phyloP scores from a whole-genome alignment of 37 sponge, comb jelly and placozoan species.

The Lycopodina hypogea region DNA sequence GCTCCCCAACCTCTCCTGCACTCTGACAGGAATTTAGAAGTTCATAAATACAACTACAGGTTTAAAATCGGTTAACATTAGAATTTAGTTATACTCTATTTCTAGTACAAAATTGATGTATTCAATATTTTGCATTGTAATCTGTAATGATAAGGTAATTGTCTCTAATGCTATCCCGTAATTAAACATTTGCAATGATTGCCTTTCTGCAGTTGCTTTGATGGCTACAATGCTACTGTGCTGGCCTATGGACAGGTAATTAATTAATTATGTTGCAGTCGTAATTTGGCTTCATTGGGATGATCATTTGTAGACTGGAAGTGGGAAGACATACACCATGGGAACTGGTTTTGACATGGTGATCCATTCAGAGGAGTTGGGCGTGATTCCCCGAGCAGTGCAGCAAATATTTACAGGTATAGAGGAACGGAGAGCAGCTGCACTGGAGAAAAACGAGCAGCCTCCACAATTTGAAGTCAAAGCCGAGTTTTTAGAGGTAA shows the following conservation, averaged over 20 bases:
- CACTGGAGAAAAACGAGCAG: conserved; percentile 29
- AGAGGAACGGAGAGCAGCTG: conserved; percentile 31
- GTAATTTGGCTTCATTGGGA: neutral
- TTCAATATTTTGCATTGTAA: too few species aligned
- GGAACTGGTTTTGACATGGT: conserved; percentile 91
- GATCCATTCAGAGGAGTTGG: conserved; percentile 62
- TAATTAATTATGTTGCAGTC: neutral
- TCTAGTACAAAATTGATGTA: too few species aligned
- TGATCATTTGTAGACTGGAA: conserved; percentile 74
- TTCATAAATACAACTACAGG: too few species aligned
- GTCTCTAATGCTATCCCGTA: too few species aligned
- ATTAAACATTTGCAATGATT: too few species aligned
- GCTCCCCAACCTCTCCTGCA: too few species aligned
- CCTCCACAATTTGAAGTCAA: conserved; percentile 77
- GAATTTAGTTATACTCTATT: too few species aligned
- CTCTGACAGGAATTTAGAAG: too few species aligned
- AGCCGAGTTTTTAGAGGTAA: conserved; percentile 86
- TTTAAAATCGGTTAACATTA: too few species aligned
- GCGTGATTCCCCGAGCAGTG: conserved; percentile 94
- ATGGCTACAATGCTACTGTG: conserved; percentile 95
- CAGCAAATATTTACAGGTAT: conserved; percentile 77
- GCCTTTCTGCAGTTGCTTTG: conserved; percentile 77
- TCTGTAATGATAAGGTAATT: too few species aligned
- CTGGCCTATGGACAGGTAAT: conserved; percentile 93
- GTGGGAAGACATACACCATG: conserved; percentile 99